Percentiles rank a stretch among this genome's conserved stretches.
Conservation (phyloP, 2,797 vertebrate genomes). For the Leptatherina wallacei region DNA sequence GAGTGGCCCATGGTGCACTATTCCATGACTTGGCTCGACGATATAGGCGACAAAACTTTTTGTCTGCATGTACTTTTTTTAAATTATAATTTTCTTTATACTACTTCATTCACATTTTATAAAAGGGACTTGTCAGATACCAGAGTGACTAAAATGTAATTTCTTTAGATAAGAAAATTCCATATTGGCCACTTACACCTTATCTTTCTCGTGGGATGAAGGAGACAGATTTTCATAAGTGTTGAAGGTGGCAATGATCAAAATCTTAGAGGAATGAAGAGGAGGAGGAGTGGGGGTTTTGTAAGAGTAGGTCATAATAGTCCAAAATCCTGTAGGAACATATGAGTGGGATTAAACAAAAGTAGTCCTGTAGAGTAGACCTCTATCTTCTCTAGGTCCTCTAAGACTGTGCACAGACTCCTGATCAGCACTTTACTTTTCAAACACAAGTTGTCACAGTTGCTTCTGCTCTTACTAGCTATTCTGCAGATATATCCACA, state of each 20-base stretch:
- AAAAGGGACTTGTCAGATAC: slow-evolving; percentile 20
- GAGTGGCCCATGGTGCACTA: background rate
- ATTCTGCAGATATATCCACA: slow-evolving; percentile 12
- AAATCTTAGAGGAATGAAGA: slow-evolving; percentile 30
- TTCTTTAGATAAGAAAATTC: slow-evolving; percentile 20
- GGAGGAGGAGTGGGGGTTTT: slow-evolving; percentile 22
- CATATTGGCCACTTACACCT: slow-evolving; percentile 11
- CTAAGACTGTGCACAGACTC: slow-evolving; percentile 28
- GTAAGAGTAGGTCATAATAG: slow-evolving; percentile 24
- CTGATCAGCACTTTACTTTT: slow-evolving; percentile 31
- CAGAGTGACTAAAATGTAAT: slow-evolving; percentile 15
- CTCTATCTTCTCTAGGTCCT: slow-evolving; percentile 29
- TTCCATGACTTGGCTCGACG: background rate
- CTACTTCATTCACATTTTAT: slow-evolving; percentile 1
- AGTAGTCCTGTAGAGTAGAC: slow-evolving; percentile 16
- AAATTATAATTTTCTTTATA: background rate
- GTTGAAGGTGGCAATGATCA: slow-evolving; percentile 37
- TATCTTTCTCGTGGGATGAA: slow-evolving; percentile 7
- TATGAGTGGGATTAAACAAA: slow-evolving; percentile 51
- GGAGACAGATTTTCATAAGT: slow-evolving; percentile 32
- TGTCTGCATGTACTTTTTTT: background rate
- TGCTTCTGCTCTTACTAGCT: slow-evolving; percentile 22
- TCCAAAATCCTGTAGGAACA: slow-evolving; percentile 41
- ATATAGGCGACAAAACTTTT: background rate
- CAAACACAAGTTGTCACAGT: slow-evolving; percentile 10